These are phyloP conservation scores for Lithophane semibrunnea DNA, from an alignment of 2,888 invertebrate genomes.

Conservation along the genomic window DNA sequence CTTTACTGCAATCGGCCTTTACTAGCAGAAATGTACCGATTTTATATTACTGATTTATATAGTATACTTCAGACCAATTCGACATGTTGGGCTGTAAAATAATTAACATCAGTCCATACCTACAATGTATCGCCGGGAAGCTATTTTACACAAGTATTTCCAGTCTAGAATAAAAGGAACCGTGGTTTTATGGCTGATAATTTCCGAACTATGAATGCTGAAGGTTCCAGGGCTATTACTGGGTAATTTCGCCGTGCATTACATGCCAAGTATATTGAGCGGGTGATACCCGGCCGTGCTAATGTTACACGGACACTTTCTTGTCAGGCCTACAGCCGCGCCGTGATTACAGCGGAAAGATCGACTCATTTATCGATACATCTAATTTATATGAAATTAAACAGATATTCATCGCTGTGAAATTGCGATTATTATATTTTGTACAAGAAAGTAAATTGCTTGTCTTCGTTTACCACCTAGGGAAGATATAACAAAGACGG, in stretches of 20 bases:
- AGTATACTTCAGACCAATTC: slow-evolving; percentile 50
- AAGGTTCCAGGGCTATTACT: slow-evolving; percentile 86
- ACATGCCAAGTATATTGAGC: slow-evolving; percentile 82
- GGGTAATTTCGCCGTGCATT: slow-evolving; percentile 86
- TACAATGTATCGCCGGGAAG: slow-evolving; percentile 76
- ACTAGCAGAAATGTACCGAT: slow-evolving; percentile 52
- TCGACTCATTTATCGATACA: slow-evolving; percentile 69
- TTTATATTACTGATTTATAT: slow-evolving; percentile 60
- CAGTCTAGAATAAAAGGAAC: slow-evolving; percentile 85
- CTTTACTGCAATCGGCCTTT: slow-evolving; percentile 48
- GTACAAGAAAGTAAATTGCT: slow-evolving; percentile 56
- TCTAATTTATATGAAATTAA: slow-evolving; percentile 69
- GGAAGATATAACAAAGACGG: slow-evolving; percentile 57
- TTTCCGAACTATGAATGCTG: slow-evolving; percentile 88
- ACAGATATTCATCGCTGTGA: slow-evolving; percentile 61
- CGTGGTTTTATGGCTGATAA: slow-evolving; percentile 88
- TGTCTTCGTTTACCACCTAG: slow-evolving; percentile 46
- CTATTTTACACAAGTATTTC: slow-evolving; percentile 81
- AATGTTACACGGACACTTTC: slow-evolving; percentile 86
- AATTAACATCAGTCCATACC: slow-evolving; percentile 69
- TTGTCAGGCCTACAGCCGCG: slow-evolving; percentile 75
- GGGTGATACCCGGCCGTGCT: slow-evolving; percentile 83
- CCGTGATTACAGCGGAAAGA: slow-evolving; percentile 78
- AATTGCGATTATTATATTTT: slow-evolving; percentile 60
- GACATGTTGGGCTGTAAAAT: slow-evolving; percentile 69